Evolutionary conservation across 2,113 vertebrate genomes (phyloP), one percentile per base, ranked within the genome.

Genomic region (Nicator chloris): DNA sequence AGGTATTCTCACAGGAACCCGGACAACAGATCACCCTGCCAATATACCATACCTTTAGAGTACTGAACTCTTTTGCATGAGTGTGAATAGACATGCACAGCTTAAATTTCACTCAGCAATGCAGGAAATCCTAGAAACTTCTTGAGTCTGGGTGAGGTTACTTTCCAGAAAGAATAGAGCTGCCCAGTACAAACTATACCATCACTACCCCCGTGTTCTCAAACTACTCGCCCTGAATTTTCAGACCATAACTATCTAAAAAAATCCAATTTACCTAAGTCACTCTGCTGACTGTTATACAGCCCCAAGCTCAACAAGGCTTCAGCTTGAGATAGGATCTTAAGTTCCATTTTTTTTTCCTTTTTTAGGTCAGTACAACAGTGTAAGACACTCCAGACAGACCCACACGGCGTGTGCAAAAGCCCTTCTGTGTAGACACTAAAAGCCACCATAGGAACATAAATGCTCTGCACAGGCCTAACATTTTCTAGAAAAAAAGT

Each of bases 381-480:
- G 17, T 12, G 7, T 21, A 69, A 83, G 14, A 5, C 40, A 50
- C 21, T 65, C n/a, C 40, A 90, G 73, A 57, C 0, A 33, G 10
- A 71, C 33, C 40, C 54, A 11, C 1, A 28, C 0, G 0, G 13
- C 6, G 3, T 35, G 20, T 61, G 45, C 47, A 59, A 24, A 66
- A 91, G 28, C 42, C 49, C 16, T 76, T 60, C 40, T 63, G 19
- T 15, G 23, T 27, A 42, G 7, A 13, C 4, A 4, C 14, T 78
- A 42, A 75, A 78, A 71, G 39, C 5, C 20, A 77, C 33, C 1
- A 1, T 0, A n/a, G 11, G 59, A 80, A 86, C 0, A 1, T 24
- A 80, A 42, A 20, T 4, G 15, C 24, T 50, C 27, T 64, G 44
- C 60, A 71, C 3, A 39, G 14, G 6, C 10, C 21, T 77, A 92